Evolutionary conservation across 2,888 invertebrate genomes (phyloP).

Genomic region (Sarcophaga variegata): DNA sequence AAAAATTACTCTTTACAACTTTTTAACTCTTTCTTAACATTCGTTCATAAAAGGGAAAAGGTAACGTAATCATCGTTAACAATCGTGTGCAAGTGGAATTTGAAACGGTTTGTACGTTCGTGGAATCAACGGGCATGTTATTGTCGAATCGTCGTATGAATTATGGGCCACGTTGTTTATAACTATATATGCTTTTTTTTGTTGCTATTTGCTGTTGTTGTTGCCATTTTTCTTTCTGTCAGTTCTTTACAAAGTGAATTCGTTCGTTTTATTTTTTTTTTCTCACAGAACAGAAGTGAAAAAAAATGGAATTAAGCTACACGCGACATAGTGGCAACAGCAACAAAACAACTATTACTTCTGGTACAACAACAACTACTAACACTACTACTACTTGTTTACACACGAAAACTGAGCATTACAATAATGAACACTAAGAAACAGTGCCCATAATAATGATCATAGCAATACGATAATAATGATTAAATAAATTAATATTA

Average conservation of each 20-base stretch:
- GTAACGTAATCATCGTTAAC: conserved; percentile 23
- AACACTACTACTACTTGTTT: conserved; percentile 15
- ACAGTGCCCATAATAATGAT: no score
- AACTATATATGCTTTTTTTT: conserved; percentile 33
- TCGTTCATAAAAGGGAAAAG: neutral
- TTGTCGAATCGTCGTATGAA: conserved; percentile 32
- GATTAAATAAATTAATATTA: no score
- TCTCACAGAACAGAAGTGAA: conserved; percentile 23
- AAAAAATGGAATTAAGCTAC: conserved; percentile 21
- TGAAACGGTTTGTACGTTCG: conserved; percentile 47
- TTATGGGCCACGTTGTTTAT: conserved; percentile 58
- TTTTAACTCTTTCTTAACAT: no score
- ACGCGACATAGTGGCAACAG: conserved; percentile 37
- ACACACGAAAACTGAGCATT: conserved; percentile 6
- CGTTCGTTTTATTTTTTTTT: conserved; percentile 41
- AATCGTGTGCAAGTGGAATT: conserved; percentile 46
- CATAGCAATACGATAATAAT: no score
- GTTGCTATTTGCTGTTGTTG: conserved; percentile 20
- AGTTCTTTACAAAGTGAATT: no score
- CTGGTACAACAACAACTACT: conserved; percentile 18
- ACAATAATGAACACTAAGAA: no score
- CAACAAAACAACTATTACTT: neutral
- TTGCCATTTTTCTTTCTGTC: no score
- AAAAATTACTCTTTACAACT: no score
- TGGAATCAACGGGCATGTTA: conserved; percentile 63